These are phyloP conservation scores for Bicyclus anynana DNA, from an alignment of 1,140 invertebrate genomes.

Conservation along the genomic window DNA sequence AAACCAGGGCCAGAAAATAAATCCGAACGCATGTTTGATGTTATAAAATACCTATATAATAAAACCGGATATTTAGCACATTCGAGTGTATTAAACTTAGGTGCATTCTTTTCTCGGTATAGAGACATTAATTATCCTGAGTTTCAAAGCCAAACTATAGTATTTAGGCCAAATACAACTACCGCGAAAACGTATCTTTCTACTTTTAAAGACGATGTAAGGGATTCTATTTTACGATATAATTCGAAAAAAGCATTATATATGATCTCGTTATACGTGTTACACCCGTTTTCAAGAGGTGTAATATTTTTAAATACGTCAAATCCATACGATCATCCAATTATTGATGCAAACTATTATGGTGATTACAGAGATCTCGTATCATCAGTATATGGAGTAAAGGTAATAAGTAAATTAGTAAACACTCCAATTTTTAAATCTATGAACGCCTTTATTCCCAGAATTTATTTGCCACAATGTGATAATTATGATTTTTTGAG, in stretches of 20 bases:
- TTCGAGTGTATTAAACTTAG: constrained; percentile 30
- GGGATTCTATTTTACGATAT: constrained; percentile 49
- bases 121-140: constrained; percentile 43
- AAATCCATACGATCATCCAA: constrained; percentile 78
- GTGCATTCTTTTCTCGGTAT: constrained; percentile 45
- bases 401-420: constrained; percentile 53
- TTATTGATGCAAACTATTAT: constrained; percentile 89
- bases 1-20: constrained; percentile 24
- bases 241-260: constrained; percentile 58
- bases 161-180: constrained; percentile 34
- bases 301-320: constrained; percentile 59
- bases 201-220: constrained; percentile 52
- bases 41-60: constrained; percentile 49
- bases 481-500: constrained; percentile 64
- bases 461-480: constrained; percentile 66
- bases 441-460: no score
- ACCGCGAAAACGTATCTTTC: constrained; percentile 9
- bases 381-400: constrained; percentile 79
- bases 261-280: constrained; percentile 56
- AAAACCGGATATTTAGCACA: constrained; percentile 45
- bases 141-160: constrained; percentile 46
- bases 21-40: constrained; percentile 29
- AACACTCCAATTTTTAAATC: constrained; percentile 63
- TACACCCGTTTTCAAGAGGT: constrained; percentile 76
- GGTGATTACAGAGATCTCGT: constrained; percentile 83